Conservation (phyloP, 2,888 invertebrate species). For the Taphrorychus bicolor region DNA sequence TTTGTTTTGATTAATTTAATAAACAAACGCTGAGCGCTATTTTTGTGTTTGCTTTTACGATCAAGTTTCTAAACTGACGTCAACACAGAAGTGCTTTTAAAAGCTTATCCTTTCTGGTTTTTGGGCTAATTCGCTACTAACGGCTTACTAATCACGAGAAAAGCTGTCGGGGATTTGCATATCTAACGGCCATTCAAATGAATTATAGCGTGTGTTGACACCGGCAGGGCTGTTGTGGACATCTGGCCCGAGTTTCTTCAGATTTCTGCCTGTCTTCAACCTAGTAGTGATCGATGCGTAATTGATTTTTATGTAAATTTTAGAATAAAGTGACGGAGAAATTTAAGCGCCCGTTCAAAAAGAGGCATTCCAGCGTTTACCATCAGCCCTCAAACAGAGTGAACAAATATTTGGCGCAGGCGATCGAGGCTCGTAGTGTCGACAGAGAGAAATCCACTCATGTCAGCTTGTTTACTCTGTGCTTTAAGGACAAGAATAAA, state of each 20-base stretch:
- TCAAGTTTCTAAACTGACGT: constrained; percentile 14
- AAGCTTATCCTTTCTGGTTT: constrained; percentile 13
- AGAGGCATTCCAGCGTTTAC: constrained; percentile 85
- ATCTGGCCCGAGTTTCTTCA: background rate
- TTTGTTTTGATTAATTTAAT: too few relatives aligned
- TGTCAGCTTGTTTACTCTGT: constrained; percentile 83
- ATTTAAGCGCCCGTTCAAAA: constrained; percentile 86
- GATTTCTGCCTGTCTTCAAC: background rate
- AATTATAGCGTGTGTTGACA: background rate
- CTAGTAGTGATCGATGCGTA: background rate
- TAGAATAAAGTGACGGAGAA: constrained; percentile 88
- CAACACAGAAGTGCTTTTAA: constrained; percentile 14
- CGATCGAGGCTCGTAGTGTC: constrained; percentile 88
- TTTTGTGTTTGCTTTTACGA: constrained; percentile 24
- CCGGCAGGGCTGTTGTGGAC: background rate
- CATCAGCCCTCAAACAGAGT: constrained; percentile 91
- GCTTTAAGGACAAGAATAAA: constrained; percentile 84
- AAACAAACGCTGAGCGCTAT: constrained; percentile 17
- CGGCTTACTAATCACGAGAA: background rate
- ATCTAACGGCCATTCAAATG: background rate
- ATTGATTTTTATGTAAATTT: constrained; percentile 42
- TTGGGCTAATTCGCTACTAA: constrained; percentile 9
- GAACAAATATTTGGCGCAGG: constrained; percentile 90
- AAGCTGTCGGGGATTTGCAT: background rate
- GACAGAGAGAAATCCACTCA: constrained; percentile 90